Evolutionary conservation across 2,113 vertebrate species (phyloP), one percentile per base, ranked within the genome.

Genomic region (Amblyopsis rosae): DNA sequence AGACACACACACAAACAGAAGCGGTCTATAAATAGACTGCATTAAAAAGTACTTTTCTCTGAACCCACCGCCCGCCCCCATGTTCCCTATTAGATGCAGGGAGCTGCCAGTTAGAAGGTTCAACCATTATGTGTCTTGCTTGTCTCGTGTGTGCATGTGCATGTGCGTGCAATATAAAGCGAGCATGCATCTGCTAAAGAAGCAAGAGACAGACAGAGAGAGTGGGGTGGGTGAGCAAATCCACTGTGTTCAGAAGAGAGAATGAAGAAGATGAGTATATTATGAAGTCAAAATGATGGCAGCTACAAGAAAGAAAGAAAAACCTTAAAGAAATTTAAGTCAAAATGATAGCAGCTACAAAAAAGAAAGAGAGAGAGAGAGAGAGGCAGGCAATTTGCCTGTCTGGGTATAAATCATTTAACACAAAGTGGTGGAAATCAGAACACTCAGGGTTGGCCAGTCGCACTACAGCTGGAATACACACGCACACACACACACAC

Each of bases 401-500:
- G 64, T 82, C 78, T 80, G 66, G 59, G 73, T 85, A 74, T 81
- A 80, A 86, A 87, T 84, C 82, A 86, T 86, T 88, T 62, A 82
- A 75, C 65, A 67, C 59, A 85, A 72, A 80, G 84, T 54, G 67
- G 67, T 80, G 55, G 54, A 71, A 75, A 81, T 67, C 70, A 75
- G 70, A 64, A 79, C 69, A 72, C 69, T 72, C 63, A 62, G 73
- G 71, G 47, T 26, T 45, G 16, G 64, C 65, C 58, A 67, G 58
- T 69, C 65, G 26, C 53, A 70, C 48, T 56, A 61, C 75, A 77
- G 65, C 65, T 48, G 57, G 49, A 65, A 33, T 45, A 46, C 60
- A 66, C 54, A 64, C 48, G 69, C 45, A 57, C 46, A n/a, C 53
- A 57, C 51, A 67, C 76, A 55, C 73, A 59, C 17, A 15, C 46